Base-by-base conservation (phyloP, 2,113 vertebrate genomes). In the Dromaius novaehollandiae region DNA sequence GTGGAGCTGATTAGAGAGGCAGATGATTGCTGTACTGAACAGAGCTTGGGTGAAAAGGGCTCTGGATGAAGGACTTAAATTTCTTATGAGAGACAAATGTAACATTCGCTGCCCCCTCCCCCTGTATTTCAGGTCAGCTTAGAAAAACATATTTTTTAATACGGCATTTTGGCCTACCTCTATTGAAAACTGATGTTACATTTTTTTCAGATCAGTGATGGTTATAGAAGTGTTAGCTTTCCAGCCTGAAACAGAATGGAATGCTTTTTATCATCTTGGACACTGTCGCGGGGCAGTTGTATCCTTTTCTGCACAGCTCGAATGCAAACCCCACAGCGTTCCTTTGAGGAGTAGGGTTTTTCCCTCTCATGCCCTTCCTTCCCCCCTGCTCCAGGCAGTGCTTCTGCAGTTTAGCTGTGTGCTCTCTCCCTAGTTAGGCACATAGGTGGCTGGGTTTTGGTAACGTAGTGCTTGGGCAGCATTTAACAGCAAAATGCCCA, bases 401-500 rank as follows among this genome's bases (percentile, higher is more conserved):
- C 70, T 42, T 40, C 2, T 4, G 8, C 53, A 58, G 48, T 30
- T 38, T 3, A 30, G 25, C n/a, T 64, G 6, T 5, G 61, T 61
- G 56, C 36, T 73, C 19, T 48, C 55, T 56, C 55, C 3, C 0
- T 40, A 13, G 6, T 15, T 50, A 13, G 64, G 63, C 40, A 21
- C 30, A 10, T 9, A 38, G 48, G 61, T 53, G 85, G 36, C 28
- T 4, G 19, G 50, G 34, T 30, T 19, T 70, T 21, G 17, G 44
- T 7, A 7, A 15, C 30, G 53, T 15, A 13, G 32, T 48, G 17
- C 12, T n/a, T 46, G 38, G 56, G 15, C 50, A 80, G 22, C 17
- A 5, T 12, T 15, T 40, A 36, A 14, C 11, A 48, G 63, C 1
- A 11, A n/a, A 87, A 63, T 0, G 2, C 7, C 16, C 1, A 0